A percentile compares a stretch with the other conserved stretches of the same genome.
Evolutionary conservation across 2,797 vertebrate species (phyloP).

Genomic region (Limosa lapponica): DNA sequence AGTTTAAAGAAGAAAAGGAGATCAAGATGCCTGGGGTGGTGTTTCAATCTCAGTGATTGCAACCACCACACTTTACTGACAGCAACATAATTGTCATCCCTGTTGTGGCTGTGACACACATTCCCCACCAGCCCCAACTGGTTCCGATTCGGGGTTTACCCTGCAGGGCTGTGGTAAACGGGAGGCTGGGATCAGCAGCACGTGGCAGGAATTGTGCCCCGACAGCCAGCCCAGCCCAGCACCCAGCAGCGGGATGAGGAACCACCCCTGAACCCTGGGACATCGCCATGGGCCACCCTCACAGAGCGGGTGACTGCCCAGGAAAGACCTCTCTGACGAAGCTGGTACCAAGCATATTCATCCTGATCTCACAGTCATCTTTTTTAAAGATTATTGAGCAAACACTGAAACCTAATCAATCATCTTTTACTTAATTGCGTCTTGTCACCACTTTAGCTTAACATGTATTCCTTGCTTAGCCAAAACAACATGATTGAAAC

Average conservation of each 20-base stretch:
- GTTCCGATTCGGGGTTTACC: not conserved
- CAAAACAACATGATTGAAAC: constrained; percentile 26
- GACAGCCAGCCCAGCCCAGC: not conserved
- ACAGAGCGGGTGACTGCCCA: not conserved
- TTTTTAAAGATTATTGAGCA: not conserved
- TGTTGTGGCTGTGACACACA: not conserved
- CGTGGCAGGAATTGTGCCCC: rapidly evolving
- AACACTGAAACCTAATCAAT: constrained; percentile 49
- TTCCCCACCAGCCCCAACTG: not conserved
- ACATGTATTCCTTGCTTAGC: not conserved
- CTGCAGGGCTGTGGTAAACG: rapidly evolving
- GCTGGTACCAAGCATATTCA: not conserved
- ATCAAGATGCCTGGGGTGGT: not conserved
- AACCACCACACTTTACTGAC: not conserved
- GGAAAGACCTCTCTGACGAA: not conserved
- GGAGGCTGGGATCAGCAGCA: not conserved
- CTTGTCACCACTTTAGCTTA: constrained; percentile 18
- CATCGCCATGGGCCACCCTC: rapidly evolving
- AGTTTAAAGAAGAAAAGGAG: constrained; percentile 6
- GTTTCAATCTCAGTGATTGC: not conserved
- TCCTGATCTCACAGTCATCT: not conserved
- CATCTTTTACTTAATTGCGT: constrained; percentile 56
- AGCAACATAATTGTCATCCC: not conserved
- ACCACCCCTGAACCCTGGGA: rapidly evolving
- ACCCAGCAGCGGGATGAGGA: not conserved